phyloP scores from a whole-genome alignment of 2,113 vertebrate species.

The Scomber scombrus region DNA sequence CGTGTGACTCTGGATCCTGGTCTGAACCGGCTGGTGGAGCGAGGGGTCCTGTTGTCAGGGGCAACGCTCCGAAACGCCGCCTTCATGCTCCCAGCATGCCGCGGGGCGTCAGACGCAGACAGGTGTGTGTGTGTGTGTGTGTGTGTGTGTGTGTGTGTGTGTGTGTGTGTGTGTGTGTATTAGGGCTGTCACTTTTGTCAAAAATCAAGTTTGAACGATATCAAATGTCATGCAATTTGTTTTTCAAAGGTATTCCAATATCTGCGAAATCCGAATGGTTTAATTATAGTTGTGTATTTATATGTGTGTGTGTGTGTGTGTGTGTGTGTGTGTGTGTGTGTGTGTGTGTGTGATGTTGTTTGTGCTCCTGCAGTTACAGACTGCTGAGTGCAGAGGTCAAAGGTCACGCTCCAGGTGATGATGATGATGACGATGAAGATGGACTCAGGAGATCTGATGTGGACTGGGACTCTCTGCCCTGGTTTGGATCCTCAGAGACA shows the following conservation, averaged over 20 bases:
- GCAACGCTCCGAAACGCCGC: constrained; percentile 54
- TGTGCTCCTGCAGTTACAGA: constrained; percentile 50
- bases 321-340: no score
- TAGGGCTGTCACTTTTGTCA: no score
- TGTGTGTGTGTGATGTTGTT: background rate
- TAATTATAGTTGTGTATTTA: no score
- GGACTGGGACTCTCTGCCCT: constrained; percentile 57
- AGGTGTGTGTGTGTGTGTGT: constrained; percentile 31
- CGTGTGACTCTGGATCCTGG: constrained; percentile 79
- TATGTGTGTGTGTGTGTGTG: background rate
- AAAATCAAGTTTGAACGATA: no score
- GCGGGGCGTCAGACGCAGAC: constrained; percentile 3
- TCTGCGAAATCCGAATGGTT: no score
- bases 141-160: background rate
- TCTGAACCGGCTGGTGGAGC: constrained; percentile 79
- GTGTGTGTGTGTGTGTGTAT: background rate
- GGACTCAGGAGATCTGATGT: fast-evolving
- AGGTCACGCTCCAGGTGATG: background rate
- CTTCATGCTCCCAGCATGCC: constrained; percentile 52
- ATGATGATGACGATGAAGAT: background rate
- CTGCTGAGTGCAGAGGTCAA: constrained; percentile 51
- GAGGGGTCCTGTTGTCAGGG: constrained; percentile 67
- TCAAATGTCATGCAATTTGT: no score
- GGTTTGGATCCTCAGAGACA: constrained; percentile 57
- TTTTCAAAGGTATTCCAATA: no score